Conservation (phyloP, 2,888 invertebrate genomes). For the Erebia aethiops region DNA sequence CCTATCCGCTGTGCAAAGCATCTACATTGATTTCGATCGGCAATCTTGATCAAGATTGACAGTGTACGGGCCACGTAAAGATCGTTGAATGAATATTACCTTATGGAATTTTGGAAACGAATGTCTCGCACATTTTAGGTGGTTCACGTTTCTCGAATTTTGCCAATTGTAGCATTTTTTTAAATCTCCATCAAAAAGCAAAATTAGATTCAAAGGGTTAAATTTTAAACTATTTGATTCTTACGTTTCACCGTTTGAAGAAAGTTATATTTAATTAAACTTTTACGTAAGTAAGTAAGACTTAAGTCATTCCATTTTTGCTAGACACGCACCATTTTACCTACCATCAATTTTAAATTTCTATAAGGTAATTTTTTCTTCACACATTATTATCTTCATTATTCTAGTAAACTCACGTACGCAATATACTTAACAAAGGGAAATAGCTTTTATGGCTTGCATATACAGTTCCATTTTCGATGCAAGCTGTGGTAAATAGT, state of each 20-base stretch:
- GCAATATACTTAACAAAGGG: neutral
- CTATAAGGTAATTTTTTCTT: constrained; percentile 27
- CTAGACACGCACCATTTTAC: constrained; percentile 16
- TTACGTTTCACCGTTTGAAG: too few species aligned
- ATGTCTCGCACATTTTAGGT: neutral
- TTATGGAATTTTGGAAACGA: neutral
- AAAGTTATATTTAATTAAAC: too few species aligned
- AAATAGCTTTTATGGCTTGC: constrained; percentile 15
- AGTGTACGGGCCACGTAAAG: neutral
- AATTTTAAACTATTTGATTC: too few species aligned
- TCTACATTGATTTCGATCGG: too few species aligned
- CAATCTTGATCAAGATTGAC: too few species aligned
- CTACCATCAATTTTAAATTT: constrained; percentile 25
- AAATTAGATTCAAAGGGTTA: too few species aligned
- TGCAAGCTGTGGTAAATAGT: neutral
- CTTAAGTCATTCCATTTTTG: constrained; percentile 10
- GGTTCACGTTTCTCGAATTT: neutral
- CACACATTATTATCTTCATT: constrained; percentile 32
- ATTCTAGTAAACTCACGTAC: constrained; percentile 33
- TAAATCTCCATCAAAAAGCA: too few species aligned
- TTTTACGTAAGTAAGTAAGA: neutral
- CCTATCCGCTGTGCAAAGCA: too few species aligned
- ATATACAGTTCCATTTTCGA: constrained; percentile 14
- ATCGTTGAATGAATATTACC: neutral
- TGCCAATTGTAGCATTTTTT: too few species aligned